Evolutionary conservation across 1,140 invertebrate genomes (phyloP).

Genomic region (Drosophila trapezifrons): DNA sequence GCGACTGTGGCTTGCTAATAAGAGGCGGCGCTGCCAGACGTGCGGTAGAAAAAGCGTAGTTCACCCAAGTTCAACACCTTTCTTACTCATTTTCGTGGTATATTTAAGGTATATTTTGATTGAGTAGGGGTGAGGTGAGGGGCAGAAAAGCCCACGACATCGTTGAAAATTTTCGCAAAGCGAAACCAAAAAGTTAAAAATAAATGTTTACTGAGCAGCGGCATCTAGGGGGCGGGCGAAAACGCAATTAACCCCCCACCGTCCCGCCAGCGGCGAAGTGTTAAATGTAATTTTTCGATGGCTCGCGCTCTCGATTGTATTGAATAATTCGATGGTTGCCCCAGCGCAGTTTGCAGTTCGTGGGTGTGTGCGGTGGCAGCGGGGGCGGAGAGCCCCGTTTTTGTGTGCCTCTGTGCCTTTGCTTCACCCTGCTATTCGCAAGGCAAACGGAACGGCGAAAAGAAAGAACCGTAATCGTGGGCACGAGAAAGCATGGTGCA

Average conservation of each 20-base stretch:
- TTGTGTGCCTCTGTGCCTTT: slow-evolving; percentile 50
- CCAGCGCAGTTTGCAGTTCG: slow-evolving; percentile 34
- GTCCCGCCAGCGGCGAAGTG: slow-evolving; percentile 8
- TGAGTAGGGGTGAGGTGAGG: slow-evolving; percentile 26
- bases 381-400: slow-evolving; percentile 37
- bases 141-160: slow-evolving; percentile 76
- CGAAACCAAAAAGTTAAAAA: slow-evolving; percentile 79
- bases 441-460: slow-evolving; percentile 53
- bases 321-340: slow-evolving; percentile 72
- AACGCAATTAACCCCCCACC: slow-evolving; percentile 43
- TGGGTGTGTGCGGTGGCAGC: slow-evolving; percentile 31
- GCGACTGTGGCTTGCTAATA: slow-evolving; percentile 19
- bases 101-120: slow-evolving; percentile 12
- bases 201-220: slow-evolving; percentile 75
- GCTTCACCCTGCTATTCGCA: slow-evolving; percentile 46
- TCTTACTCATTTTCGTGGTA: slow-evolving; percentile 1
- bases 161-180: slow-evolving; percentile 81
- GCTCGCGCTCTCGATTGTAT: slow-evolving; percentile 63
- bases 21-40: slow-evolving; percentile 31
- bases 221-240: slow-evolving; percentile 37
- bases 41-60: slow-evolving; percentile 41
- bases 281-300: slow-evolving; percentile 51
- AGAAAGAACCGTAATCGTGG: slow-evolving; percentile 76
- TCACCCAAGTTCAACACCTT: slow-evolving; percentile 9
- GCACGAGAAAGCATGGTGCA: slow-evolving; percentile 34